These are phyloP conservation scores for Hybognathus amarus DNA, from an alignment of 2,797 vertebrate genomes.

Conservation along the genomic window DNA sequence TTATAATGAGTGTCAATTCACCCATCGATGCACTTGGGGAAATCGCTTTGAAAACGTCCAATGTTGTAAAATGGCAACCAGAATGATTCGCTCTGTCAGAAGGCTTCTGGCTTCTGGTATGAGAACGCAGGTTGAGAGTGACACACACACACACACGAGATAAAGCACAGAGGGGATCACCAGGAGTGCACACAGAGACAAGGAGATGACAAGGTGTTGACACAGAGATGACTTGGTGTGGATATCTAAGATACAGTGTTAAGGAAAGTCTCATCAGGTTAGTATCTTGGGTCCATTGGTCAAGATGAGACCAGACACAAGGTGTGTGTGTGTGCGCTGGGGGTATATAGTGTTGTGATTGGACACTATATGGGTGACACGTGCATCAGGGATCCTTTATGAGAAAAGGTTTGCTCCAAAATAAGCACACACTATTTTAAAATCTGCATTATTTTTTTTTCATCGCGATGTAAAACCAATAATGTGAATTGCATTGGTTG, in stretches of 20 bases:
- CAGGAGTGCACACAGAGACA: neutral
- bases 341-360: neutral
- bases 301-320: neutral
- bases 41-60: too few species aligned
- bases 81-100: too few species aligned
- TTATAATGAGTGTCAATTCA: too few species aligned
- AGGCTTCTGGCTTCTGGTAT: too few species aligned
- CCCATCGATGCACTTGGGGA: too few species aligned
- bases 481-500: conserved; percentile 41
- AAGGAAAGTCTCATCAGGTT: neutral
- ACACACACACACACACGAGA: neutral
- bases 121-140: neutral
- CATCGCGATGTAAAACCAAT: conserved; percentile 17
- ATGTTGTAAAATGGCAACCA: too few species aligned
- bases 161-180: neutral
- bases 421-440: neutral
- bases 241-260: neutral
- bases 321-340: neutral
- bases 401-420: neutral
- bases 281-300: neutral
- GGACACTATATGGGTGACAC: neutral
- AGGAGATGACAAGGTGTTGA: neutral
- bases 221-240: neutral
- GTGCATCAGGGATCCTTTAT: neutral
- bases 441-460: conserved; percentile 9